Conservation (phyloP, 1,140 invertebrate species). For the Trachymyrmex septentrionalis region DNA sequence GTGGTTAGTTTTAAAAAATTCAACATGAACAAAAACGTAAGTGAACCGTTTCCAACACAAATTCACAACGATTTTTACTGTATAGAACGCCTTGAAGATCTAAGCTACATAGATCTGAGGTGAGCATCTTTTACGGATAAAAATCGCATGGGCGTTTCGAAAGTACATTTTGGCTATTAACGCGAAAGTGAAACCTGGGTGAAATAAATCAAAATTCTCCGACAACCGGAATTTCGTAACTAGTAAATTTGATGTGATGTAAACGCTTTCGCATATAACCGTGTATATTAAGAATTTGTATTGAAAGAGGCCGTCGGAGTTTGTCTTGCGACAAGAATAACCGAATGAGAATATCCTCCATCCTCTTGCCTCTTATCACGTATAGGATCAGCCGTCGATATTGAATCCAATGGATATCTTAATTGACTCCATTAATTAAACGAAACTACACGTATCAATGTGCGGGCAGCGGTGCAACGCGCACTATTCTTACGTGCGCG, state of each 20-base stretch:
- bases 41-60: too few relatives aligned
- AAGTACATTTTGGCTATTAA: background rate
- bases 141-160: background rate
- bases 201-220: constrained; percentile 11
- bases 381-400: background rate
- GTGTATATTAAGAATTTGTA: background rate
- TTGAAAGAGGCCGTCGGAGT: background rate
- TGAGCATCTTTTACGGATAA: background rate
- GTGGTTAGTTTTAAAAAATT: too few relatives aligned
- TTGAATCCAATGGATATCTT: constrained; percentile 32
- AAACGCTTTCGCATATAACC: constrained; percentile 33
- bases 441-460: background rate
- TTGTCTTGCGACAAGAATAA: constrained; percentile 18
- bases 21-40: too few relatives aligned
- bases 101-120: too few relatives aligned
- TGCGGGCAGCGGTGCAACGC: background rate
- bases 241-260: background rate
- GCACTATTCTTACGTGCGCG: background rate
- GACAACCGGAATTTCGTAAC: constrained; percentile 20
- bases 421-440: constrained; percentile 53
- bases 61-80: too few relatives aligned
- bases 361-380: background rate
- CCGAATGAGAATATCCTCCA: background rate
- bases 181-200: constrained; percentile 43
- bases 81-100: too few relatives aligned